Conservation (phyloP, 2,888 invertebrate genomes). For the Sympetrum striolatum region DNA sequence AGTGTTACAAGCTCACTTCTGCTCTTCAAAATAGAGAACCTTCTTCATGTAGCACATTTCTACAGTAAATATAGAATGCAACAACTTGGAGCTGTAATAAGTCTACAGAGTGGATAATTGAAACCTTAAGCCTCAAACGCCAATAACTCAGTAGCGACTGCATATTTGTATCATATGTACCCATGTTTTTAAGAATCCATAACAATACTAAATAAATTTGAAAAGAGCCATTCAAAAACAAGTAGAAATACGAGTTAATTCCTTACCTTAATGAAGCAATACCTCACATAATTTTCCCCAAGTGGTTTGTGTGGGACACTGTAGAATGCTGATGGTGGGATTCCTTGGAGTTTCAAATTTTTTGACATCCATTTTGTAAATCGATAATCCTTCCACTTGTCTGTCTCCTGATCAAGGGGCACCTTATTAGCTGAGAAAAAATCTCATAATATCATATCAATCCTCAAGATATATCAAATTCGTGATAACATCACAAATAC, state of each 20-base stretch:
- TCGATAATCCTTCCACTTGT: slow-evolving; percentile 82
- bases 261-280: slow-evolving; percentile 90
- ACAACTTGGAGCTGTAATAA: too few species aligned
- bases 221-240: not conserved
- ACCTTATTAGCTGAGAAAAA: slow-evolving; percentile 67
- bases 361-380: slow-evolving; percentile 97
- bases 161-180: too few species aligned
- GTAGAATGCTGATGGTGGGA: slow-evolving; percentile 96
- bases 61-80: not conserved
- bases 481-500: not conserved
- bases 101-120: too few species aligned
- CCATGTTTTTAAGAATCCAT: too few species aligned
- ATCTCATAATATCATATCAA: too few species aligned
- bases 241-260: not conserved
- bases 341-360: slow-evolving; percentile 89
- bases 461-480: not conserved
- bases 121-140: too few species aligned
- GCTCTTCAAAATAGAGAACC: too few species aligned
- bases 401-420: slow-evolving; percentile 72
- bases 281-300: slow-evolving; percentile 86
- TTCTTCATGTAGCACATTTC: too few species aligned
- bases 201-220: not conserved
- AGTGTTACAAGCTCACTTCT: too few species aligned
- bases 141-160: too few species aligned
- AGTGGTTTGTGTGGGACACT: slow-evolving; percentile 77